Conservation (phyloP, 2,888 invertebrate genomes). For the Melinaea marsaeus region DNA sequence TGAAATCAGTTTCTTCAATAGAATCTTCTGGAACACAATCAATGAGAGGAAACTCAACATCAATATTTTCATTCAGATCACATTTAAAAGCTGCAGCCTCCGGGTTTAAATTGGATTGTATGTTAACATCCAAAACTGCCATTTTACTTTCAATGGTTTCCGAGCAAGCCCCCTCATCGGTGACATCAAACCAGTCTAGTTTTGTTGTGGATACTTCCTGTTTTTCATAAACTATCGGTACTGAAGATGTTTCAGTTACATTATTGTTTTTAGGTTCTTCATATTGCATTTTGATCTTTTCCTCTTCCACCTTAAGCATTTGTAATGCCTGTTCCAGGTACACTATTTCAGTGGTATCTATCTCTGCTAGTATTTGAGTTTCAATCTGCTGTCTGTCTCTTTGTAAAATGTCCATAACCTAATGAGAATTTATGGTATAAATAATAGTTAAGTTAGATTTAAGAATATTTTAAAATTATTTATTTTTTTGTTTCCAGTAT, state of each 20-base stretch:
- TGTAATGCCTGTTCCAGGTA: slow-evolving; percentile 91
- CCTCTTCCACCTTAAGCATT: slow-evolving; percentile 79
- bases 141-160: slow-evolving; percentile 51
- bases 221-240: slow-evolving; percentile 49
- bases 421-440: slow-evolving; percentile 25
- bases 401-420: slow-evolving; percentile 84
- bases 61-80: slow-evolving; percentile 43
- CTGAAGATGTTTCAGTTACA: slow-evolving; percentile 31
- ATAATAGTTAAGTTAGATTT: no score
- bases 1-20: slow-evolving; percentile 43
- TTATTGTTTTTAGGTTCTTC: slow-evolving; percentile 36
- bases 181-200: slow-evolving; percentile 67
- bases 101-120: slow-evolving; percentile 57
- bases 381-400: slow-evolving; percentile 84
- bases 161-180: slow-evolving; percentile 59
- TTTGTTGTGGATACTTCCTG: slow-evolving; percentile 53
- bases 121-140: slow-evolving; percentile 34
- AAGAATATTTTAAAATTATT: no score
- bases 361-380: slow-evolving; percentile 80
- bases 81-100: slow-evolving; percentile 55
- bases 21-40: slow-evolving; percentile 41
- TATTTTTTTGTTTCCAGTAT: no score
- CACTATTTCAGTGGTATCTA: slow-evolving; percentile 88
- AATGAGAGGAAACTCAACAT: slow-evolving; percentile 54
- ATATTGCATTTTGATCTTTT: slow-evolving; percentile 42